A percentile compares a stretch with the other conserved stretches of the same genome.
These are phyloP conservation scores for Allobates femoralis DNA, from an alignment of 2,797 vertebrate species.

Conservation along the genomic window DNA sequence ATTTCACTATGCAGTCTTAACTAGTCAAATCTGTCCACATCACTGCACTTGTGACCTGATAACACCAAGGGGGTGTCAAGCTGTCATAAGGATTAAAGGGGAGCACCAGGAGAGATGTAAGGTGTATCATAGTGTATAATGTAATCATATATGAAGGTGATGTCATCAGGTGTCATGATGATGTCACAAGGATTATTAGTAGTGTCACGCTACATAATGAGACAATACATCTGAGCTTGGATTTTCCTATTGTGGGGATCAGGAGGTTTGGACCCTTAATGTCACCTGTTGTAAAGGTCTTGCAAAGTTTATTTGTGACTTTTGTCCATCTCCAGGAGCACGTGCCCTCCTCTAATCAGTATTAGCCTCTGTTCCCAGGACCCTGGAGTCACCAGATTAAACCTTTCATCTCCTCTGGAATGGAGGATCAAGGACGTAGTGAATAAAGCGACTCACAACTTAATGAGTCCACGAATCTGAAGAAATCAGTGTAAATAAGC, in stretches of 20 bases:
- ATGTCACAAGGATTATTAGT: background rate
- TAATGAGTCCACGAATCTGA: no score
- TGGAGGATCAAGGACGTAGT: slow-evolving; percentile 1
- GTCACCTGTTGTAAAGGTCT: background rate
- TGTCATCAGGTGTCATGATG: background rate
- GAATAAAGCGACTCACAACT: background rate
- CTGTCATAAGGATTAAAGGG: no score
- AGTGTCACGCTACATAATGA: background rate
- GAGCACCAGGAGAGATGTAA: no score
- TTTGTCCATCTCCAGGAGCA: slow-evolving; percentile 15
- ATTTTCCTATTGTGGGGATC: background rate
- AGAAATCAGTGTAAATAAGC: background rate
- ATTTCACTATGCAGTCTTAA: no score
- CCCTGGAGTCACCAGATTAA: slow-evolving; percentile 51
- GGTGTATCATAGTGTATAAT: no score
- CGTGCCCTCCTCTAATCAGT: background rate
- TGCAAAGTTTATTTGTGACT: background rate
- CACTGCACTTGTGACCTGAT: no score
- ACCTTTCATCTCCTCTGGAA: slow-evolving; percentile 33
- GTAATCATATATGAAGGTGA: background rate
- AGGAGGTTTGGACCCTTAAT: background rate
- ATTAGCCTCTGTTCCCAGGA: slow-evolving; percentile 36
- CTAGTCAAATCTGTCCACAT: no score
- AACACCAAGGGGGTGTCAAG: no score
- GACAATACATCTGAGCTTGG: background rate